These are phyloP conservation scores for Plagodis pulveraria DNA, from an alignment of 2,888 invertebrate species.

Conservation along the genomic window DNA sequence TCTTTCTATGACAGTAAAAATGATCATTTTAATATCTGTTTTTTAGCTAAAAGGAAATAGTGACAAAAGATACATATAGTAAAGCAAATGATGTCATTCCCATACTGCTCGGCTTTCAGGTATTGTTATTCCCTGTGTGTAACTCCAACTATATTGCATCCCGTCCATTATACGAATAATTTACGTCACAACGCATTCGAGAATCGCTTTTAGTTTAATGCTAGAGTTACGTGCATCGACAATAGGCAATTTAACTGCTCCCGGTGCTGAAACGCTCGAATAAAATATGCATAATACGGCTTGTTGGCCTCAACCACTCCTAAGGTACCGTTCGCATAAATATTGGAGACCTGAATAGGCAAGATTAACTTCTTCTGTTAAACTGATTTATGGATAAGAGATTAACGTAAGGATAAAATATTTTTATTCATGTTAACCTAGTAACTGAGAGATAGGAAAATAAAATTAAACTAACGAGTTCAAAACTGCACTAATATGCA, in stretches of 20 bases:
- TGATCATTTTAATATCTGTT: too few relatives aligned
- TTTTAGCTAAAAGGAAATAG: too few relatives aligned
- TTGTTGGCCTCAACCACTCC: slow-evolving; percentile 36
- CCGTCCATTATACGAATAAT: slow-evolving; percentile 38
- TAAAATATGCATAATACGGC: slow-evolving; percentile 48
- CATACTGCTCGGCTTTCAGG: too few relatives aligned
- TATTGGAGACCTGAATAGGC: slow-evolving; percentile 23
- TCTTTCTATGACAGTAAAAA: too few relatives aligned
- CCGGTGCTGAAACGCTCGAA: slow-evolving; percentile 52
- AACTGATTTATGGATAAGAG: slow-evolving; percentile 1
- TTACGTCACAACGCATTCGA: slow-evolving; percentile 65
- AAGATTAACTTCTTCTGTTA: slow-evolving; percentile 18
- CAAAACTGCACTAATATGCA: neutral
- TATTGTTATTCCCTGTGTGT: too few relatives aligned
- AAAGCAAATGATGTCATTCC: too few relatives aligned
- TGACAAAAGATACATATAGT: too few relatives aligned
- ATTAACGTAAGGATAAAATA: neutral
- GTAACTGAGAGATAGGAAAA: too few relatives aligned
- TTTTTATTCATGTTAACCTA: neutral
- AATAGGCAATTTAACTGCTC: slow-evolving; percentile 71
- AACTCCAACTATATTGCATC: neutral
- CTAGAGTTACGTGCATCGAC: slow-evolving; percentile 70
- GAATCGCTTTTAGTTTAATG: slow-evolving; percentile 74
- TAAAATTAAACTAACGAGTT: neutral
- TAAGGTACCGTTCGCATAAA: slow-evolving; percentile 18